Evolutionary conservation across 2,113 vertebrate species (phyloP).

Genomic region (Platichthys stellatus): DNA sequence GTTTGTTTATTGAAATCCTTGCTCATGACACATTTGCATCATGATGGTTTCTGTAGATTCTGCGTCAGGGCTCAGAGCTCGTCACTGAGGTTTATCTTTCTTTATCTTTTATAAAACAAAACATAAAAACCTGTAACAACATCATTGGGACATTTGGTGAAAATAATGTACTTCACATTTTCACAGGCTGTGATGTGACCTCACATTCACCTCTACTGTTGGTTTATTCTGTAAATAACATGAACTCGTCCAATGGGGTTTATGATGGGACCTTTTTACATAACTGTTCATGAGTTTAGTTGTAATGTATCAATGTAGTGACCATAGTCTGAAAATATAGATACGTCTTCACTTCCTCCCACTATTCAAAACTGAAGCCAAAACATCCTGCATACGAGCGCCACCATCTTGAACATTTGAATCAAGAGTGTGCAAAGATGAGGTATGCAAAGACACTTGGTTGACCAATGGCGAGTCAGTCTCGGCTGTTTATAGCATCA

Average conservation of each 20-base stretch:
- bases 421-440: too few relatives aligned
- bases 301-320: conserved; percentile 23
- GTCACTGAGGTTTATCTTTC: conserved; percentile 30
- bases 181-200: too few relatives aligned
- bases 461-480: too few relatives aligned
- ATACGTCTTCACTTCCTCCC: too few relatives aligned
- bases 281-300: conserved; percentile 38
- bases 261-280: conserved; percentile 62
- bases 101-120: conserved; percentile 27
- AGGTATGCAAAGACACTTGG: too few relatives aligned
- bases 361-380: too few relatives aligned
- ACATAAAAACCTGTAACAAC: background rate
- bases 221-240: conserved; percentile 51
- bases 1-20: conserved; percentile 13
- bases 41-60: conserved; percentile 31
- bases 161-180: conserved; percentile 47
- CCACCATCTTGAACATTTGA: too few relatives aligned
- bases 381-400: too few relatives aligned
- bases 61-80: background rate
- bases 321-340: too few relatives aligned
- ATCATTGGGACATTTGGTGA: conserved; percentile 36
- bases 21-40: conserved; percentile 41
- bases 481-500: too few relatives aligned
- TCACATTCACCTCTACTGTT: conserved; percentile 13
- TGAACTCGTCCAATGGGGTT: conserved; percentile 42